These are phyloP conservation scores for Moxostoma hubbsi DNA, from an alignment of 2,797 vertebrate species.

Conservation along the genomic window DNA sequence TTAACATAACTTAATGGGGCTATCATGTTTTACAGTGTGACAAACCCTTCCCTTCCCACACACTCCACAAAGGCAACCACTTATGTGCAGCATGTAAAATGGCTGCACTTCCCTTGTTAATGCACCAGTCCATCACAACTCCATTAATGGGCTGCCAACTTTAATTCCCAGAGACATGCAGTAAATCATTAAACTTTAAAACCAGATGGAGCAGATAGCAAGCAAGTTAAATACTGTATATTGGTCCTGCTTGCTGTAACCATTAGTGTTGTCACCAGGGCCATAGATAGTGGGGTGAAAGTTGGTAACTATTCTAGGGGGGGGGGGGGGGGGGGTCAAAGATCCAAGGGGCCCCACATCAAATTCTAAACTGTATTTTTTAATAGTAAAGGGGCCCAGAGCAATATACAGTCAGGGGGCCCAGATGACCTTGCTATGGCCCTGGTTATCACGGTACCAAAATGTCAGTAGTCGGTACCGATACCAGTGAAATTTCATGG, in stretches of 20 bases:
- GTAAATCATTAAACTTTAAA: neutral
- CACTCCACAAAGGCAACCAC: neutral
- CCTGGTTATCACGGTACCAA: too few species aligned
- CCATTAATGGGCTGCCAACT: constrained; percentile 26
- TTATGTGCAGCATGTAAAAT: constrained; percentile 31
- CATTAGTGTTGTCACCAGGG: neutral
- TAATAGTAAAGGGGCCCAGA: too few species aligned
- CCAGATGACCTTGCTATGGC: too few species aligned
- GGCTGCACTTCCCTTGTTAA: constrained; percentile 7
- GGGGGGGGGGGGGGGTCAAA: too few species aligned
- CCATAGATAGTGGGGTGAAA: too few species aligned
- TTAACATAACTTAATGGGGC: too few species aligned
- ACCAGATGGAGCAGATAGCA: neutral
- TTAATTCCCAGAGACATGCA: neutral
- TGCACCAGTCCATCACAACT: constrained; percentile 19
- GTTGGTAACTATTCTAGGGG: too few species aligned
- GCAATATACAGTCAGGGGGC: too few species aligned
- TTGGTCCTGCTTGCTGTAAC: constrained; percentile 10
- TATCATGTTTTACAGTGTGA: neutral
- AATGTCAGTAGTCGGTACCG: too few species aligned
- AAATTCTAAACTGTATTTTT: too few species aligned
- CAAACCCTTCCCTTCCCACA: constrained; percentile 10
- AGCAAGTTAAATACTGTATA: neutral
- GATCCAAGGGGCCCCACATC: too few species aligned
- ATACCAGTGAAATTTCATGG: too few species aligned